Evolutionary conservation across 2,113 vertebrate genomes (phyloP), one percentile per base, ranked within the genome.

Genomic region (Cisticola juncidis): DNA sequence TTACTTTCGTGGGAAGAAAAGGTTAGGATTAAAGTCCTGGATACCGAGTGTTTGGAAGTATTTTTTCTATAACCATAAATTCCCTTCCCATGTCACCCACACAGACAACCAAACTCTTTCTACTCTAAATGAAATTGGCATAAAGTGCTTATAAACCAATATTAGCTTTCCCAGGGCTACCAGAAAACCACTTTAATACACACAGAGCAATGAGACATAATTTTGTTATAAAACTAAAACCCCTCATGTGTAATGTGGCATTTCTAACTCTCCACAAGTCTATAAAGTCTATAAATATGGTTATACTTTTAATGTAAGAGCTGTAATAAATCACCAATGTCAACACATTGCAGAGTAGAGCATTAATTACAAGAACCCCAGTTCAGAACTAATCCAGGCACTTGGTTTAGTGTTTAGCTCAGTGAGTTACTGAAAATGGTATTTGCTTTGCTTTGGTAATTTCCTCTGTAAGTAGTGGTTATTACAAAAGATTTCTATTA

Each of bases 101-200:
- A 40, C 44, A 88, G 35, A 71, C 4, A 57, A 50, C 58, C 26
- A 76, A 26, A 33, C 29, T 70, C 60, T 47, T 94, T 71, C 51
- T 74, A 54, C 36, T 76, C 54, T 66, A 79, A 95, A 91, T 18
- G 51, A 50, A 77, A 71, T 33, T 36, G 29, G 6, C 20, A 64
- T 83, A 28, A 85, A 93, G 51, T 86, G 65, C 47, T 93, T 25
- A 9, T 66, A 22, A n/a, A 83, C 81, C 28, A 66, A 47, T 50
- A 51, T 90, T 72, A 91, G 35, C 70, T 96, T 96, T 89, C 81
- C 65, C 36, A 76, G 72, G 42, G 40, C 80, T 95, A 88, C 50
- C 33, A 81, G 91, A 71, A 95, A 88, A 78, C 9, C 24, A 57
- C 81, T 88, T 78, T 62, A 91, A 86, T 71, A 65, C 68, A 88